Base-by-base conservation (phyloP, 2,797 vertebrate species). In the Crocodylus rhombifer region DNA sequence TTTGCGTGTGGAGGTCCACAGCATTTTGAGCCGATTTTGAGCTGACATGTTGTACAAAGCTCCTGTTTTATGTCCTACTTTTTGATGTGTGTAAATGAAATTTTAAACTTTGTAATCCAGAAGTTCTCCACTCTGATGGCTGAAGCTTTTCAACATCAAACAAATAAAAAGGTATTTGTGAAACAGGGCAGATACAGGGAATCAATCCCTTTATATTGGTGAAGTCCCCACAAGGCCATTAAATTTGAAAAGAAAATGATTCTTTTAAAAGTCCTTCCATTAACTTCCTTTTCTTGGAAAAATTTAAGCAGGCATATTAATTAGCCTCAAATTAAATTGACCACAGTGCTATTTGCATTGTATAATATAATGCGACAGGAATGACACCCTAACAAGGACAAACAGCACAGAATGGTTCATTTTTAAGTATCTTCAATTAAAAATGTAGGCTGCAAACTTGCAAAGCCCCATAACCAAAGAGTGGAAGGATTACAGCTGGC, bases 291-390 rank as follows among this genome's bases (percentile, higher is more conserved):
- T 90, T 76, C 71, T 89, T 23, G 61, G 77, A 87, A 82, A 80
- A 80, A 42, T 87, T 84, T 81, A 69, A 84, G 63, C 36, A 7
- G 12, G 14, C 60, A 75, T 79, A 89, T 78, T 87, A 78, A 89
- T 87, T 90, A 94, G n/a, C 7, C 75, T 82, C 60, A 86, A 77
- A 94, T 77, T 83, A 93, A 95, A 96, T 57, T 89, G 75, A 80
- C 71, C 14, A 5, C 18, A 55, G 13, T 77, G 83, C 65, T 55
- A 92, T 89, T 77, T 92, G 28, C 62, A 93, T 84, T 82, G 80
- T 69, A 64, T 75, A 95, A 92, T 58, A 76, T n/a, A 84, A 90
- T 7, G 21, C 33, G 65, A 88, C 69, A 87, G 61, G 76, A 86
- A 15, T 84, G 78, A 96, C 91, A 90, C 61, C 21, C 77, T 78